Evolutionary conservation across 2,888 invertebrate species (phyloP), one percentile per base, ranked within the genome.

Genomic region (Tetropium fuscum): DNA sequence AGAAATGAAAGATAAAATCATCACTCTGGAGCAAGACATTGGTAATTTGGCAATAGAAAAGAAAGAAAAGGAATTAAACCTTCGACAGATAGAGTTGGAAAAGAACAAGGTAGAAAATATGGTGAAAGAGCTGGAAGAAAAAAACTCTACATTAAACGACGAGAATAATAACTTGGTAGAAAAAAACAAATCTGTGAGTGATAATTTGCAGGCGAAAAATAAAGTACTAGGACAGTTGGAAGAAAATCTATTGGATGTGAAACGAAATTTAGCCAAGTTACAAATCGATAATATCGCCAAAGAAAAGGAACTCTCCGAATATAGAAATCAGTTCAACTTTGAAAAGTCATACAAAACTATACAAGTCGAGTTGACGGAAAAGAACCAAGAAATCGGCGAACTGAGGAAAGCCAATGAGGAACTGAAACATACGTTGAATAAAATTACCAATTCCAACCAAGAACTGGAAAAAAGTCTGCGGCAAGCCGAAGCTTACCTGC

Each of bases 291-390:
- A 55, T 18, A 25, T 36, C 32, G 19, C 13, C 2, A 55, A 58
- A n/a, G 49, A 60, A 15, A 51, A 53, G 20, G 36, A 60, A 44
- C 11, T 60, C 6, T 11, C 4, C 13, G 40, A 58, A 22, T 10
- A 41, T 10, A 49, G 38, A 22, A 56, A 36, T 8, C 55, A 58
- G 16, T 60, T 65, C 19, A 58, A 60, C 22, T 65, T 65, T 20
- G 62, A 65, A 51, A 1, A 45, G 4, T 58, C 62, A 2, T 65
- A 45, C 36, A 65, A 62, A 49, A 56, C 40, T 1, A 32, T 58
- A 13, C 60, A 65, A 32, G 36, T 40, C 6, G 62, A 65, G 38
- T 44, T 58, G 20, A 47, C 44, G 10, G 58, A 62, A 11, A 62
- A 44, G 43, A 53, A 51, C 6, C 8, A 32, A 3, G 47, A 55